These are phyloP conservation scores for Falco peregrinus DNA, from an alignment of 2,797 vertebrate species.

Conservation along the genomic window DNA sequence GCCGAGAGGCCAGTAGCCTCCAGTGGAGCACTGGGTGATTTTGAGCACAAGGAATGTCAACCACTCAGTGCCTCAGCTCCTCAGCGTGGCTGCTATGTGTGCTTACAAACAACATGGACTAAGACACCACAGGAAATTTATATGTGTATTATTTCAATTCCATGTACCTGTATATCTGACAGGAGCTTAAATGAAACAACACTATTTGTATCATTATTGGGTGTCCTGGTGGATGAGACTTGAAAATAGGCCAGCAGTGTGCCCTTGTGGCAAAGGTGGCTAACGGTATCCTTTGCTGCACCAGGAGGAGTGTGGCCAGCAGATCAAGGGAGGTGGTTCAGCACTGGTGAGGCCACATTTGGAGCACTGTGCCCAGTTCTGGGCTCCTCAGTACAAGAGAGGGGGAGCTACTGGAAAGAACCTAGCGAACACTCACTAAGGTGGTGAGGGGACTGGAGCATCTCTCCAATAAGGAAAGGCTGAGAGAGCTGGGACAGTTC, in stretches of 20 bases:
- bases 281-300: too few relatives aligned
- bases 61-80: neutral
- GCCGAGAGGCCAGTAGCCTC: neutral
- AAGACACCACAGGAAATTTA: neutral
- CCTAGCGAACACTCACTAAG: neutral
- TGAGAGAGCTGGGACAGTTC: neutral
- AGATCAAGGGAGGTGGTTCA: too few relatives aligned
- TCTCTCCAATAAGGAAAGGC: neutral
- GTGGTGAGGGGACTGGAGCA: neutral
- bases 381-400: neutral
- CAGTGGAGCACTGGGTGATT: neutral
- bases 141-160: neutral
- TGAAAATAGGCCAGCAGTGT: neutral
- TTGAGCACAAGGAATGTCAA: neutral
- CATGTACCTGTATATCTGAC: neutral
- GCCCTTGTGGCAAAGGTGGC: too few relatives aligned
- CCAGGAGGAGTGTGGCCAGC: too few relatives aligned
- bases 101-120: neutral
- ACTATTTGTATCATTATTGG: neutral
- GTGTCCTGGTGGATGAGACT: neutral
- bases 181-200: neutral
- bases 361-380: neutral
- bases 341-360: too few relatives aligned
- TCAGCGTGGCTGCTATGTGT: neutral
- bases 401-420: neutral